Conservation (phyloP, 2,797 vertebrate genomes). For the Psittacula echo region DNA sequence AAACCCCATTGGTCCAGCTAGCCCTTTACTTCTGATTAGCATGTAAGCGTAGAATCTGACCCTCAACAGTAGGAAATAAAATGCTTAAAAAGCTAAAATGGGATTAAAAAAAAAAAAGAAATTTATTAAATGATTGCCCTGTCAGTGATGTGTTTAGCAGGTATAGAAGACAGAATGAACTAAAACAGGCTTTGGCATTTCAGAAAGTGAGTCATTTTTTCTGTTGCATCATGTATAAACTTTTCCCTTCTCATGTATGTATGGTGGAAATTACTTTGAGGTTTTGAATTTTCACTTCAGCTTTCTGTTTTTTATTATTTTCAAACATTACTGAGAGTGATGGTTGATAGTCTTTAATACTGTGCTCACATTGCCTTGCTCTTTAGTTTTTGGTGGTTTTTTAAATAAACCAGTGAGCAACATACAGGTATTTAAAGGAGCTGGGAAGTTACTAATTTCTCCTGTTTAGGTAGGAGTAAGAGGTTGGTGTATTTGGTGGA, state of each 20-base stretch:
- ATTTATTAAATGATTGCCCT: slow-evolving; percentile 67
- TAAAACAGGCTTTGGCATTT: slow-evolving; percentile 53
- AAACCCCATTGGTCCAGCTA: neutral
- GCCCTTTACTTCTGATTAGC: slow-evolving; percentile 19
- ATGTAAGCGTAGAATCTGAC: slow-evolving; percentile 13
- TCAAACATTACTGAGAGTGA: slow-evolving; percentile 38
- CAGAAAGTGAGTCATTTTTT: slow-evolving; percentile 52
- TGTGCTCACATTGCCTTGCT: neutral
- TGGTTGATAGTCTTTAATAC: slow-evolving; percentile 5
- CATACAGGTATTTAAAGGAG: neutral
- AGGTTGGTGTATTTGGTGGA: neutral
- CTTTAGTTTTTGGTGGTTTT: neutral
- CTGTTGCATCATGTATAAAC: slow-evolving; percentile 68
- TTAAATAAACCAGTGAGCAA: neutral
- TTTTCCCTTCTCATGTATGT: slow-evolving; percentile 52
- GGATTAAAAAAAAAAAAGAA: slow-evolving; percentile 13
- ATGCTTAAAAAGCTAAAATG: slow-evolving; percentile 46
- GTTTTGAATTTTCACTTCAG: slow-evolving; percentile 70
- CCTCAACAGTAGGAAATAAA: slow-evolving; percentile 20
- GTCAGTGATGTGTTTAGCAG: slow-evolving; percentile 57
- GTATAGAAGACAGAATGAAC: slow-evolving; percentile 40
- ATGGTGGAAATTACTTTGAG: slow-evolving; percentile 65
- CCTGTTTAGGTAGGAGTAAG: neutral
- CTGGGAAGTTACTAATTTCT: neutral
- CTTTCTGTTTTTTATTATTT: slow-evolving; percentile 60